phyloP scores from a whole-genome alignment of 2,888 invertebrate genomes.

The Julus scanicus region DNA sequence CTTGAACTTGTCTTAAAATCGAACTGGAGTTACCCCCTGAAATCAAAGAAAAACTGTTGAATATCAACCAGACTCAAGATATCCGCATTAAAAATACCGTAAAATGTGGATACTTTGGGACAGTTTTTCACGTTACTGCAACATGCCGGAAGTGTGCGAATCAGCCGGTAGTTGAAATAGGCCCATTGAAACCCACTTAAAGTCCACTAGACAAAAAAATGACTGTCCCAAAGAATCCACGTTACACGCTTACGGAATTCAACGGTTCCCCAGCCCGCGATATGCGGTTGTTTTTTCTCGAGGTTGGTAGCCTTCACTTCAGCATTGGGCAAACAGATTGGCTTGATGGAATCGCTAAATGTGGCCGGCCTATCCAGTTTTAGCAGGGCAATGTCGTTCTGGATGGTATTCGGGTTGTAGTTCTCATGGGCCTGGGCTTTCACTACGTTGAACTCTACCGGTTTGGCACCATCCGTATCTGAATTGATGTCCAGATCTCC shows the following conservation, averaged over 20 bases:
- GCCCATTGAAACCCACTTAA: no score
- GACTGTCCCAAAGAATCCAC: no score
- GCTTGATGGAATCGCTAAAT: constrained; percentile 74
- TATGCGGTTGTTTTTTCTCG: constrained; percentile 73
- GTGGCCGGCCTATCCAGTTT: constrained; percentile 71
- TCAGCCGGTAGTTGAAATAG: no score
- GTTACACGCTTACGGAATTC: constrained; percentile 75
- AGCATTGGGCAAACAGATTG: constrained; percentile 79
- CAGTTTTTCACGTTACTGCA: no score
- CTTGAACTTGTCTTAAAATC: constrained; percentile 75
- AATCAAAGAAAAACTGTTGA: constrained; percentile 51
- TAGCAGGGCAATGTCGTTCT: constrained; percentile 83
- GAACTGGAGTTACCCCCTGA: constrained; percentile 77
- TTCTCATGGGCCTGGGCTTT: constrained; percentile 75
- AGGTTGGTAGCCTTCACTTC: constrained; percentile 71
- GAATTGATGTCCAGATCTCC: constrained; percentile 57
- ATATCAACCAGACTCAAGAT: neutral
- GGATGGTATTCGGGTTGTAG: constrained; percentile 73
- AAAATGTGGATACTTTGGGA: no score
- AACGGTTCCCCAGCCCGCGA: constrained; percentile 88
- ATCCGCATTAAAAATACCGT: neutral
- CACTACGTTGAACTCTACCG: constrained; percentile 63
- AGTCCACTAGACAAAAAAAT: no score
- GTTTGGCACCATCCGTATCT: constrained; percentile 56
- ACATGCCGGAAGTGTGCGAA: no score